These are phyloP conservation scores for Podarcis raffonei DNA, from an alignment of 2,113 vertebrate species.

Conservation along the genomic window DNA sequence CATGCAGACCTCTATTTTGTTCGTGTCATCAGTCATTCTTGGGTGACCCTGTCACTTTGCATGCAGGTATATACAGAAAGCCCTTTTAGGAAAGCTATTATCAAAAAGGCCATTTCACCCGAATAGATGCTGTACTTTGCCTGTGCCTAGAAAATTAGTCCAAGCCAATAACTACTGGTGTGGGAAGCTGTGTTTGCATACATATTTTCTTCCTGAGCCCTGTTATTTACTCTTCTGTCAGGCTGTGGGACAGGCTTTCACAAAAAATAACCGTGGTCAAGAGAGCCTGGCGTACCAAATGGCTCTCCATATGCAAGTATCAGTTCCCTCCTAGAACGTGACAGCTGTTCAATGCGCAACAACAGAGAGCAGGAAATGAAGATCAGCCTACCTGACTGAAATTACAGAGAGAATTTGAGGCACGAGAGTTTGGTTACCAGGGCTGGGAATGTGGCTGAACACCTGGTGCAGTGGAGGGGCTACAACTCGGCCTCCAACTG, in stretches of 20 bases:
- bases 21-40: no score
- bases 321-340: not conserved
- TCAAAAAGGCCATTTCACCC: accelerated
- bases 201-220: not conserved
- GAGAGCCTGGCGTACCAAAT: not conserved
- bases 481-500: not conserved
- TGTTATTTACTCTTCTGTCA: not conserved
- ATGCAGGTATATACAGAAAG: not conserved
- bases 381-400: not conserved
- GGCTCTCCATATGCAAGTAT: accelerated
- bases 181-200: not conserved
- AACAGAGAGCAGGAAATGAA: not conserved
- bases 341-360: not conserved
- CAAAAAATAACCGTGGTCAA: not conserved
- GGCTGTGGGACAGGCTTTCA: not conserved
- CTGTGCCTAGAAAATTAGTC: not conserved
- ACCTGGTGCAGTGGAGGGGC: not conserved
- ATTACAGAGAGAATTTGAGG: not conserved
- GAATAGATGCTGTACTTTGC: accelerated
- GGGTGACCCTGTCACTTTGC: not conserved
- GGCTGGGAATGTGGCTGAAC: not conserved
- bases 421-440: not conserved
- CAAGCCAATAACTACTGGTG: constrained; percentile 8
- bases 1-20: no score
- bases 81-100: not conserved